Conservation (phyloP, 2,113 vertebrate species). For the Anhinga rufa region DNA sequence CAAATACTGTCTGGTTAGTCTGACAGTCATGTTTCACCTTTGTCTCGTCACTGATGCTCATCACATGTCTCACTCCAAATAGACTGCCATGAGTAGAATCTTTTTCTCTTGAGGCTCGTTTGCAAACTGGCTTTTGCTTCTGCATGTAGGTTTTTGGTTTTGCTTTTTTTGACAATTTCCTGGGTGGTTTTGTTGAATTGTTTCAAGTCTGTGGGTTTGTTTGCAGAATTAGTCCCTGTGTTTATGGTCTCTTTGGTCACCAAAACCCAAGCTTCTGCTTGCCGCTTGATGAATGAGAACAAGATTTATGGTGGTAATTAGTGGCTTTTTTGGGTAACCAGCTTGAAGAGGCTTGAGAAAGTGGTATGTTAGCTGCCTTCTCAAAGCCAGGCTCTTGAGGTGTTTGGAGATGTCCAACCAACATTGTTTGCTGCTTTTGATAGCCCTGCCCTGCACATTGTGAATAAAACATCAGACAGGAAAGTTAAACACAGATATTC, state of each 20-base stretch:
- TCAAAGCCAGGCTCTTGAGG: not conserved
- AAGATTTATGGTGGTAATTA: constrained; percentile 14
- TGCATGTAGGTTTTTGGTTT: not conserved
- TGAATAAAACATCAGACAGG: not conserved
- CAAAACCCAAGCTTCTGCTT: not conserved
- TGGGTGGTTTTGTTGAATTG: not conserved
- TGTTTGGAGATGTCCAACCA: not conserved
- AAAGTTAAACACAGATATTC: not conserved
- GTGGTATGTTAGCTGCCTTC: not conserved
- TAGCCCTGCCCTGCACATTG: fast-evolving
- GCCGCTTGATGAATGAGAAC: not conserved
- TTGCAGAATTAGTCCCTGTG: not conserved
- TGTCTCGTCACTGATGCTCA: not conserved
- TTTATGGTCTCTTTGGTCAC: not conserved
- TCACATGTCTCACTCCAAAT: not conserved
- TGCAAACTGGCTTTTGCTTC: not conserved
- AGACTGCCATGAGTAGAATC: not conserved
- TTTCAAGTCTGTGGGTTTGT: not conserved
- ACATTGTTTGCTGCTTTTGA: not conserved
- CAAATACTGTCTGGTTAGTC: not conserved
- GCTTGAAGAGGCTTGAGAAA: not conserved
- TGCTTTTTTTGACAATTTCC: not conserved
- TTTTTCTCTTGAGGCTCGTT: not conserved
- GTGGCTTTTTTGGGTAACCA: not conserved
- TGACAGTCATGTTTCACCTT: not conserved